Percentiles rank a stretch among this genome's conserved stretches.
Conservation (phyloP, 2,888 invertebrate species). For the Euzophera pinguis region DNA sequence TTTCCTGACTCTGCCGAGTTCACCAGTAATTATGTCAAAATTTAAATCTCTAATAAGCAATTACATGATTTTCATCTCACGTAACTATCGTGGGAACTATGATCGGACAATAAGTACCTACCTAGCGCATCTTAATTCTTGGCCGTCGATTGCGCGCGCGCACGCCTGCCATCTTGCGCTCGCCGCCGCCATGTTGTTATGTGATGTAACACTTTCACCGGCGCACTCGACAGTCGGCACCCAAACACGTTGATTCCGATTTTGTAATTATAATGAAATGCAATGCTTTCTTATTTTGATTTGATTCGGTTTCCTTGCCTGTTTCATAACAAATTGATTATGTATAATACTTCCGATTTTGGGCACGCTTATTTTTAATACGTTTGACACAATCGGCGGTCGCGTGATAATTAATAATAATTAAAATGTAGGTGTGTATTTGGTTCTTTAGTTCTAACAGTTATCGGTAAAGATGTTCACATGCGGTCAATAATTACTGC, state of each 20-base stretch:
- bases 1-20: not conserved
- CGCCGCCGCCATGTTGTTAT: slow-evolving; percentile 38
- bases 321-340: slow-evolving; percentile 45
- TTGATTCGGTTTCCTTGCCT: slow-evolving; percentile 54
- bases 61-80: slow-evolving; percentile 22
- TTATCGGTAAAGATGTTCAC: too few species aligned
- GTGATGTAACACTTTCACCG: slow-evolving; percentile 71
- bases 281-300: slow-evolving; percentile 69
- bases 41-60: slow-evolving; percentile 24
- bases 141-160: slow-evolving; percentile 16
- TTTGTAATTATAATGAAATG: slow-evolving; percentile 70
- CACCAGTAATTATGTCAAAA: slow-evolving; percentile 2
- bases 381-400: slow-evolving; percentile 16
- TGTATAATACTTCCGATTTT: slow-evolving; percentile 59
- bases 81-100: slow-evolving; percentile 23
- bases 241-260: slow-evolving; percentile 50
- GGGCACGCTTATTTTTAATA: slow-evolving; percentile 22
- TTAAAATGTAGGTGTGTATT: too few species aligned
- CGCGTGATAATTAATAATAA: not conserved
- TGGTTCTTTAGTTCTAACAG: too few species aligned
- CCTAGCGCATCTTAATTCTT: slow-evolving; percentile 7
- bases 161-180: slow-evolving; percentile 27
- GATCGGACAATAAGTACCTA: slow-evolving; percentile 6
- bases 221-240: slow-evolving; percentile 31
- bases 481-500: too few species aligned